phyloP scores from a whole-genome alignment of 2,888 invertebrate genomes.

The Chloroclystis v-ata region DNA sequence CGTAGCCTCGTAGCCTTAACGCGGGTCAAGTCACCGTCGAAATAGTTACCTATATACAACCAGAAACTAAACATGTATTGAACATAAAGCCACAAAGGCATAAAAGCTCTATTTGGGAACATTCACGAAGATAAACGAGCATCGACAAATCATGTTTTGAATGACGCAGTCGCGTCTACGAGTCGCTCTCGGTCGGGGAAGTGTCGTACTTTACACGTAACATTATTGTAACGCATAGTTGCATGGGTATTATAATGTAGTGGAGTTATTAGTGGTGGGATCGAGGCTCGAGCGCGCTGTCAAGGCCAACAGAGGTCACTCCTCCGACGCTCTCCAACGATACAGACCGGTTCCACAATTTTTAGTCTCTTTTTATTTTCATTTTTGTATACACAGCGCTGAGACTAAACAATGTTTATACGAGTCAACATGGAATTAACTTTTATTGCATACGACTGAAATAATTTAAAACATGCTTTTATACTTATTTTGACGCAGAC shows the following conservation, averaged over 20 bases:
- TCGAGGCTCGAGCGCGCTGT: constrained; percentile 68
- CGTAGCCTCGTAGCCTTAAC: no score
- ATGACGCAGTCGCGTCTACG: constrained; percentile 31
- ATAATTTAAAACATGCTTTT: constrained; percentile 44
- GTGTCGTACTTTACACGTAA: constrained; percentile 37
- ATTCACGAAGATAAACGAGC: constrained; percentile 44
- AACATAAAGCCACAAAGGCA: constrained; percentile 20
- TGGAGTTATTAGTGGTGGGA: constrained; percentile 74
- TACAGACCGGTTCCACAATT: constrained; percentile 76
- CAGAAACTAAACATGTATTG: constrained; percentile 4
- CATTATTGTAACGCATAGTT: constrained; percentile 61
- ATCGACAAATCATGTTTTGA: constrained; percentile 62
- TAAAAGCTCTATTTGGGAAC: constrained; percentile 24
- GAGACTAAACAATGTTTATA: constrained; percentile 77
- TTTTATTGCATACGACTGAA: constrained; percentile 63
- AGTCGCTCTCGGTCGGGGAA: constrained; percentile 27
- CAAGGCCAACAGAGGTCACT: constrained; percentile 78
- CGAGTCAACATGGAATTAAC: constrained; percentile 71
- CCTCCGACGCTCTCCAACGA: constrained; percentile 74
- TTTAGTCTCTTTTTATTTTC: constrained; percentile 77
- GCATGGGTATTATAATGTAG: constrained; percentile 70
- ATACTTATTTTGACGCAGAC: constrained; percentile 27
- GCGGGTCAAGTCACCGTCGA: not conserved
- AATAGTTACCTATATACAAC: not conserved
- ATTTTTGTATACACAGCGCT: constrained; percentile 76